Conservation (phyloP, 2,888 invertebrate species). For the Onthophagus sagittarius region DNA sequence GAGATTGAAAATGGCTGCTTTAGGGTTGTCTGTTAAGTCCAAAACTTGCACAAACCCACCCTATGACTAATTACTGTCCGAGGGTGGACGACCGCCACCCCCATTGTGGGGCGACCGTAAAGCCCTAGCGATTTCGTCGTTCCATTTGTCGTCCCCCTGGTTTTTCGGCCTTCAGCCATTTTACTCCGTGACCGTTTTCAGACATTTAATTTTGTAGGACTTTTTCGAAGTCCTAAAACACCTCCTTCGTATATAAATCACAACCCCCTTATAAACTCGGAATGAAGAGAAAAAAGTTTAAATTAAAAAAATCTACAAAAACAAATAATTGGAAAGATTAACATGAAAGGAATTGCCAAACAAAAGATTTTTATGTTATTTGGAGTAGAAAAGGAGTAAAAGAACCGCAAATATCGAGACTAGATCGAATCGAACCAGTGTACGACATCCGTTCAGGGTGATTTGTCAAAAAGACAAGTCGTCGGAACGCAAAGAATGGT, state of each 20-base stretch:
- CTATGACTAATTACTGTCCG: conserved; percentile 49
- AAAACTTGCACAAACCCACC: conserved; percentile 32
- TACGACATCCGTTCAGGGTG: conserved; percentile 9
- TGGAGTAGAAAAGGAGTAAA: not conserved
- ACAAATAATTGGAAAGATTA: not conserved
- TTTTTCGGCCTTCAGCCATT: conserved; percentile 18
- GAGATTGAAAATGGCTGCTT: conserved; percentile 39
- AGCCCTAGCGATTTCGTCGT: conserved; percentile 9
- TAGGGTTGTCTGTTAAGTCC: not conserved
- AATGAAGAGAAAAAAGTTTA: not conserved
- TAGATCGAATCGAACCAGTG: conserved; percentile 5
- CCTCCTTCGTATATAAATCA: conserved; percentile 8
- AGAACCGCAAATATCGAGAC: not conserved
- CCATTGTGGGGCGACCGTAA: conserved; percentile 11
- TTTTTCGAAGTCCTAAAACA: not conserved
- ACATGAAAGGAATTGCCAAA: not conserved
- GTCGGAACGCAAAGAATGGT: conserved; percentile 20
- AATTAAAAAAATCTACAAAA: not conserved
- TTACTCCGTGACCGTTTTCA: conserved; percentile 15
- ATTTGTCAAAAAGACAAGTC: conserved; percentile 25
- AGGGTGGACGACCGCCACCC: conserved; percentile 36
- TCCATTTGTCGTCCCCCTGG: conserved; percentile 11
- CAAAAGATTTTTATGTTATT: not conserved
- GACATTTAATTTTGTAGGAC: not conserved
- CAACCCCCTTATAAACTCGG: not conserved